phyloP scores from a whole-genome alignment of 2,113 vertebrate species.

The Gallinago paraguaiae region DNA sequence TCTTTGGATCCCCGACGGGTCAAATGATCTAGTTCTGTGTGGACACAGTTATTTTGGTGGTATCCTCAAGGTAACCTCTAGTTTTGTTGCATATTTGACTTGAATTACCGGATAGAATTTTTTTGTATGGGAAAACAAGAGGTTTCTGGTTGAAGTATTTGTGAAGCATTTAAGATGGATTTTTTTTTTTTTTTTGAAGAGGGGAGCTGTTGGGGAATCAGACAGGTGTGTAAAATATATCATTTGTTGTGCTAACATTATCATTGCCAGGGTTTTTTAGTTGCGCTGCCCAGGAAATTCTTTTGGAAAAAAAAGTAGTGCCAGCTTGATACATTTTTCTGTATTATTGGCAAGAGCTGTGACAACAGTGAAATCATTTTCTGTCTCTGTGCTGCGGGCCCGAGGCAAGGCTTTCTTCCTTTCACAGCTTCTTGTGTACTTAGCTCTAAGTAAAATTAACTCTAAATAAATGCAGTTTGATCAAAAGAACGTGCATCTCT shows the following conservation, averaged over 20 bases:
- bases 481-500: not conserved
- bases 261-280: not conserved
- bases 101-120: not conserved
- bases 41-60: not conserved
- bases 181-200: not conserved
- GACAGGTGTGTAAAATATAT: not conserved
- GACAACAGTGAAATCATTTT: conserved; percentile 1
- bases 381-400: not conserved
- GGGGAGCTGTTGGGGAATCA: not conserved
- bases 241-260: not conserved
- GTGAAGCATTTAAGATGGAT: not conserved
- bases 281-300: not conserved
- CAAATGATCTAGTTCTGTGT: not conserved
- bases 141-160: not conserved
- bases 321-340: conserved; percentile 13
- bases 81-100: not conserved
- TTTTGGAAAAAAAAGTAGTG: not conserved
- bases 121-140: not conserved
- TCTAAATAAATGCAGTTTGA: not conserved
- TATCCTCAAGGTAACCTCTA: not conserved
- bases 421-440: not conserved
- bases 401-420: not conserved
- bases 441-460: not conserved
- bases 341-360: conserved; percentile 12
- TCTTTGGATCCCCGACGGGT: not conserved